phyloP scores from a whole-genome alignment of 2,797 vertebrate species.

The Selene dorsalis region DNA sequence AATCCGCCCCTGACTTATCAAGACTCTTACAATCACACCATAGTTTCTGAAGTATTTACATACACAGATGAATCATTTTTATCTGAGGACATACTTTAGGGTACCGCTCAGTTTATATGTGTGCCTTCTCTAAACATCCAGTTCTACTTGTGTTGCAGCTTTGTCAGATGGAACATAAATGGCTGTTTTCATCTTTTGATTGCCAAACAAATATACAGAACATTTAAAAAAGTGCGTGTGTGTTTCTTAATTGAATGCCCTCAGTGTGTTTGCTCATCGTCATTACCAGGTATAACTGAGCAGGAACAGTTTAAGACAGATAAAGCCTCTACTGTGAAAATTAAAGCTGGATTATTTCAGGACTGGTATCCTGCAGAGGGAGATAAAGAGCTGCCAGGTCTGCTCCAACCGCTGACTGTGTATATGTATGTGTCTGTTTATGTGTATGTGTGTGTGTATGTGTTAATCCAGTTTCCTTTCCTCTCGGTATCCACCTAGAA shows the following conservation, averaged over 20 bases:
- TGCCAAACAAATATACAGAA: constrained; percentile 61
- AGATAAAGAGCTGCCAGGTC: constrained; percentile 63
- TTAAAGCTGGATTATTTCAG: constrained; percentile 34
- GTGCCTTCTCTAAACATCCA: constrained; percentile 65
- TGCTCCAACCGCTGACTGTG: background rate
- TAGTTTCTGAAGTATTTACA: constrained; percentile 4
- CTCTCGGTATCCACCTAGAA: background rate
- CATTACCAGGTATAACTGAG: constrained; percentile 1
- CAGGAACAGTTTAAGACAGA: constrained; percentile 6
- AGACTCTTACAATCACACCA: background rate
- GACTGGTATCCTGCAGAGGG: constrained; percentile 69
- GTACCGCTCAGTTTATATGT: constrained; percentile 35
- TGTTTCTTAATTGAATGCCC: constrained; percentile 14
- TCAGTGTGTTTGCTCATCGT: constrained; percentile 22
- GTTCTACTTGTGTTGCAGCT: constrained; percentile 53
- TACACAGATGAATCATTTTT: constrained; percentile 6
- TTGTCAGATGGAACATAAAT: constrained; percentile 49
- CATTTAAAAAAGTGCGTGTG: constrained; percentile 26
- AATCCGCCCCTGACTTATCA: background rate
- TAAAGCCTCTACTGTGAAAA: constrained; percentile 21
- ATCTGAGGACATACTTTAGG: constrained; percentile 26
- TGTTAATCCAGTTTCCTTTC: constrained; percentile 18
- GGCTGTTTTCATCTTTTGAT: constrained; percentile 60
- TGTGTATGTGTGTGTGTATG: constrained; percentile 16
- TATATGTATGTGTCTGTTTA: background rate